These are phyloP conservation scores for Smutsia temminckii DNA, from an alignment of 2,797 vertebrate genomes.

Conservation along the genomic window DNA sequence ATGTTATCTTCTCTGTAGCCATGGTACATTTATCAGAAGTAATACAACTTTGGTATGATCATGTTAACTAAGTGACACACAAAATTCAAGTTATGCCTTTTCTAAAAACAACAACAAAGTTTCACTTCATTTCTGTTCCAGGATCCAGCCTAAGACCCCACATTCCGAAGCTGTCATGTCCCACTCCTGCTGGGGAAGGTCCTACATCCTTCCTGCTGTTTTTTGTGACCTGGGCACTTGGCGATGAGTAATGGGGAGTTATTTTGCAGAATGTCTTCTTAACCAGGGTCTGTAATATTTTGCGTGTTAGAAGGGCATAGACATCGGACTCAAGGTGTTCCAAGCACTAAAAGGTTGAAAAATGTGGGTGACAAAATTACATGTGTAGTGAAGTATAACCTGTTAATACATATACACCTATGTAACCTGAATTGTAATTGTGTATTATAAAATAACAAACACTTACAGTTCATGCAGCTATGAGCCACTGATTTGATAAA, in stretches of 20 bases:
- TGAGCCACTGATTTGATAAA: too few relatives aligned
- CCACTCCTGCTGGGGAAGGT: rapidly evolving
- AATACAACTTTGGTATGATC: neutral
- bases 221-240: rapidly evolving
- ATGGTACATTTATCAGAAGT: too few relatives aligned
- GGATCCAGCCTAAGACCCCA: neutral
- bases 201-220: rapidly evolving
- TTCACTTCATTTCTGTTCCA: neutral
- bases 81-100: neutral
- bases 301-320: too few relatives aligned
- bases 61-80: neutral
- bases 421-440: too few relatives aligned
- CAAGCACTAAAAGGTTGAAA: neutral
- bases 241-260: rapidly evolving
- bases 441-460: neutral
- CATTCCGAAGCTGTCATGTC: rapidly evolving
- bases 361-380: rapidly evolving
- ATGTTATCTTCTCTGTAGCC: neutral
- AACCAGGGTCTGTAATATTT: too few relatives aligned
- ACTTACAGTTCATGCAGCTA: rapidly evolving
- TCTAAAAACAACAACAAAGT: too few relatives aligned
- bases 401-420: too few relatives aligned
- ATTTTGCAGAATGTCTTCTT: neutral
- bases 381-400: too few relatives aligned
- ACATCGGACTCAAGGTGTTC: neutral